These are phyloP conservation scores for Stenichneumon culpator DNA, from an alignment of 2,888 invertebrate species.

Conservation along the genomic window DNA sequence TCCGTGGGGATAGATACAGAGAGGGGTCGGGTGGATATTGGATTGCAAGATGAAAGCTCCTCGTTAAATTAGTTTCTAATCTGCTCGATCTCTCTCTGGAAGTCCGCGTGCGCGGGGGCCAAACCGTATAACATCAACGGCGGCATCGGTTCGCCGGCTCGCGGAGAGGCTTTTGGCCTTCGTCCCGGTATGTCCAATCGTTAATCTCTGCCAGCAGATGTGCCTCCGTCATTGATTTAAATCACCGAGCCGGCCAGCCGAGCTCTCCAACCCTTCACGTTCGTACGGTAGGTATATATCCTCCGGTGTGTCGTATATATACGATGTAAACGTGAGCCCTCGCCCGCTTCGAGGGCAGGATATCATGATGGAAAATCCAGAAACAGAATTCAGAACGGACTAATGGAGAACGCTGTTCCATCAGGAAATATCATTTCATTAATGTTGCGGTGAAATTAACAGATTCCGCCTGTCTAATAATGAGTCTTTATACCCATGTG, in stretches of 20 bases:
- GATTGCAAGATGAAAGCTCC: conserved; percentile 80
- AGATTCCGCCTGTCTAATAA: background rate
- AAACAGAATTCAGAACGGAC: background rate
- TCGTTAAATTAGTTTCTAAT: conserved; percentile 82
- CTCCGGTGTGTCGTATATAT: conserved; percentile 24
- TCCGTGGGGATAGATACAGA: conserved; percentile 67
- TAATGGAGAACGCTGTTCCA: background rate
- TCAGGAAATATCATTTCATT: background rate
- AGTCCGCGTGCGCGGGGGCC: conserved; percentile 34
- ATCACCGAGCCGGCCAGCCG: conserved; percentile 74
- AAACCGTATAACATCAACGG: conserved; percentile 47
- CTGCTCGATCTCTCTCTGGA: conserved; percentile 76
- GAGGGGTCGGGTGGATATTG: conserved; percentile 76
- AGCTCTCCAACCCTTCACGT: conserved; percentile 77
- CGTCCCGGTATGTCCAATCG: conserved; percentile 76
- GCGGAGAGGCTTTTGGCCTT: conserved; percentile 69
- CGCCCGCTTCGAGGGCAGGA: background rate
- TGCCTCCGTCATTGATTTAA: conserved; percentile 82
- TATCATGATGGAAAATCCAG: background rate
- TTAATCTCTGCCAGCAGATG: conserved; percentile 82
- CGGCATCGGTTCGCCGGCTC: conserved; percentile 72
- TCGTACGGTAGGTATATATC: conserved; percentile 40
- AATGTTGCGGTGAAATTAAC: background rate
- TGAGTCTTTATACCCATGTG: background rate
- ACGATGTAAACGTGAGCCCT: background rate